A percentile compares a stretch with the other conserved stretches of the same genome.
These are phyloP conservation scores for Drosophila bocqueti DNA, from an alignment of 1,140 invertebrate genomes.

Conservation along the genomic window DNA sequence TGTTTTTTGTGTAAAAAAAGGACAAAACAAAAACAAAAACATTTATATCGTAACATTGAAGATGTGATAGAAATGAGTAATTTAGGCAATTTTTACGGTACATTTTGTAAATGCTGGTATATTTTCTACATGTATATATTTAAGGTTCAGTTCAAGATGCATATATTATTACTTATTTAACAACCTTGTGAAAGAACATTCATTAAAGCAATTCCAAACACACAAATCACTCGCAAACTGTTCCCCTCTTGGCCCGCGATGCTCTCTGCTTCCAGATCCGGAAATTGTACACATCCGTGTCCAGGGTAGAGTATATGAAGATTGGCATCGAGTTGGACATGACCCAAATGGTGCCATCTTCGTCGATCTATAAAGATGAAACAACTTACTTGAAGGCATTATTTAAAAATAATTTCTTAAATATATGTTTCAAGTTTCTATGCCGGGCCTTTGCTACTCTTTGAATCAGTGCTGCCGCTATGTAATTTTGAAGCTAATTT, in stretches of 20 bases:
- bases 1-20: slow-evolving; percentile 42
- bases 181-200: slow-evolving; percentile 42
- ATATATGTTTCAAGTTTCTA: neutral
- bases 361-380: slow-evolving; percentile 84
- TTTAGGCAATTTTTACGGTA: slow-evolving; percentile 78
- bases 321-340: slow-evolving; percentile 87
- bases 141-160: slow-evolving; percentile 50
- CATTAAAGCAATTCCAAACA: slow-evolving; percentile 71
- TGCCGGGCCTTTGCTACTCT: too few relatives aligned
- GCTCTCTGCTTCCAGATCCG: slow-evolving; percentile 85
- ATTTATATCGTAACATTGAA: slow-evolving; percentile 70
- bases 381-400: neutral
- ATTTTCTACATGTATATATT: slow-evolving; percentile 63
- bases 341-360: slow-evolving; percentile 87
- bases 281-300: slow-evolving; percentile 87
- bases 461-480: too few relatives aligned
- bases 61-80: slow-evolving; percentile 80
- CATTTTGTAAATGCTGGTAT: slow-evolving; percentile 77
- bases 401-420: neutral
- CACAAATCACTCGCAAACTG: slow-evolving; percentile 68
- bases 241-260: slow-evolving; percentile 60
- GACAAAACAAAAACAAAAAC: slow-evolving; percentile 47
- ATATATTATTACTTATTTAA: slow-evolving; percentile 62
- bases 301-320: slow-evolving; percentile 87
- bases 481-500: neutral